Evolutionary conservation across 2,797 vertebrate genomes (phyloP), one percentile per base, ranked within the genome.

Genomic region (Clarias fuscus): DNA sequence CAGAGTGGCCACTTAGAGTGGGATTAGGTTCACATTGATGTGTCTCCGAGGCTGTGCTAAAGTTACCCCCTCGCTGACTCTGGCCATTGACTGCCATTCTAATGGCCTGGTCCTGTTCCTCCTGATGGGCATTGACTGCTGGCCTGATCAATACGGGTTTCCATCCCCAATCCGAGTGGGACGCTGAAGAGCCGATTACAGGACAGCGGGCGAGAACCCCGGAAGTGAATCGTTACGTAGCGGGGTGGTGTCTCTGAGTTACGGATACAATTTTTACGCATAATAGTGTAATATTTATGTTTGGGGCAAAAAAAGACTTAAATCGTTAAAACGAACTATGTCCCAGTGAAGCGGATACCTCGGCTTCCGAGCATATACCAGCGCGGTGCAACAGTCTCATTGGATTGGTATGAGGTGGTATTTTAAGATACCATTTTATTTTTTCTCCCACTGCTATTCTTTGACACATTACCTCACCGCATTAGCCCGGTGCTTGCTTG

Each of bases 61-160:
- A 95, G 93, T 95, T 95, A 96, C 95, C 94, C 94, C 94, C 94
- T 94, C 92, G 87, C 94, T 94, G 93, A 93, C 93, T 94, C 93
- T 92, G 93, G 91, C 92, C 90, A 96, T 96, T 96, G 95, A 95
- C 95, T 96, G 93, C 91, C 85, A 93, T 92, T 94, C 95, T 96
- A 96, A 95, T 95, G 94, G 95, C 86, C 88, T 93, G 94, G 93
- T 95, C 94, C 94, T 94, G 95, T 96, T 96, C 94, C 94, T 96
- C 93, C 93, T 96, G 95, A 95, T 95, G 94, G 93, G 93, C 94
- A 95, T 96, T 95, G 95, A 96, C 94, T 93, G 87, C 93, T 91
- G 89, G 89, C 89, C 91, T 93, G 93, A 94, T 96, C 95, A 93
- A 96, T 96, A 95, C 64, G 91, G 93, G 94, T 96, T 95, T 95